Base-by-base conservation (phyloP, 2,888 invertebrate species). In the Eupithecia tripunctaria region DNA sequence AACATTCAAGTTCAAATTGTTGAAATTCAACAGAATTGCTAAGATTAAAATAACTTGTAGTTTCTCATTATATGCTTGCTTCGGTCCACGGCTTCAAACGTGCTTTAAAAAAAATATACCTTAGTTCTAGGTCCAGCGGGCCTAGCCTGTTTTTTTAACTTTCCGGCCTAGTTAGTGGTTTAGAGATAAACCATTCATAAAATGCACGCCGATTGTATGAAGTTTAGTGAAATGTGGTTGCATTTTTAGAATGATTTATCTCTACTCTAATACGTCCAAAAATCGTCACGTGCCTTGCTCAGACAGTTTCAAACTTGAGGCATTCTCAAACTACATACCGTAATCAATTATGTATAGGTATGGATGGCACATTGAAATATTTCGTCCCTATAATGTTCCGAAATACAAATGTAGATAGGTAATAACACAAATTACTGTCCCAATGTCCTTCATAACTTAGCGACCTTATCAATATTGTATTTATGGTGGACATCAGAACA, bases 391-490 rank as follows among this genome's bases (percentile, higher is more conserved):
- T 18, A 51, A 51, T 51, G 51, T 51, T 25, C 56, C 56, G 8
- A 21, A 56, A 56, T 56, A 56, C 56, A 56, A 56, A 56, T 25
- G 25, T 25, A 56, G 56, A 14, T 56, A 25, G 56, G 25, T 56
- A 56, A 56, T 56, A 56, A 56, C 56, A 56, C 25, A 6, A 56
- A 56, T 56, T 56, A 56, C 56, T 25, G 25, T 14, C 25, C 56
- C 25, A 25, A 56, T 56, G 56, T 56, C 4, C 56, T 56, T 56
- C 14, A 56, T 56, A 56, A 56, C 56, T 56, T 56, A 56, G 56
- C 14, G 56, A 25, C 21, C 21, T 56, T 73, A 73, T 73, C 75
- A 72, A 80, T 73, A 74, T 80, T 77, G 75, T 81, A 74, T 66
- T 21, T 66, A 27, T 36, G 38, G 38, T 43, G 41, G 25, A 27